Conservation (phyloP, 92 coral and sea anemone species). For the Epizoanthus illoricatus region DNA sequence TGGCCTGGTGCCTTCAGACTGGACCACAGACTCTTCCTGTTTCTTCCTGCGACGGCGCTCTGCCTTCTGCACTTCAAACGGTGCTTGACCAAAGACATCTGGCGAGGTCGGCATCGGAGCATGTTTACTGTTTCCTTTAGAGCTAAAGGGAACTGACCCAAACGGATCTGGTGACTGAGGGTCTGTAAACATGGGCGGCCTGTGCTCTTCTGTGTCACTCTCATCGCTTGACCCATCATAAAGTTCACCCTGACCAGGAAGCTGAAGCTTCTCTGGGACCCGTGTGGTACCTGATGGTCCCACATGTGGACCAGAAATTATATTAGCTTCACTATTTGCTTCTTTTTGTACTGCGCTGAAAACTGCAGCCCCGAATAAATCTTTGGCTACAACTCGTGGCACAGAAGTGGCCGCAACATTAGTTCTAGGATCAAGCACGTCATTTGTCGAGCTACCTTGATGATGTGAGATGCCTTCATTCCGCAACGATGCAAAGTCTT, state of each 20-base stretch:
- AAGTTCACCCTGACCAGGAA: not conserved
- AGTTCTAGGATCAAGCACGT: slow-evolving; percentile 22
- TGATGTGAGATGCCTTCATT: slow-evolving; percentile 22
- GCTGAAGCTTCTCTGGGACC: not conserved
- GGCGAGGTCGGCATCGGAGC: slow-evolving; percentile 49
- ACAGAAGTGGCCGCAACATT: not conserved
- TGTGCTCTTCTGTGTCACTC: slow-evolving; percentile 41
- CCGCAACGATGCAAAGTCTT: slow-evolving; percentile 81
- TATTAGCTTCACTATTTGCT: not conserved
- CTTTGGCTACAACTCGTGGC: slow-evolving; percentile 38
- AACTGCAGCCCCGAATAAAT: slow-evolving; percentile 69
- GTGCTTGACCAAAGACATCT: slow-evolving; percentile 75
- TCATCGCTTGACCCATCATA: slow-evolving; percentile 38
- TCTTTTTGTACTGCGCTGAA: slow-evolving; percentile 51
- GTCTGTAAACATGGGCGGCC: slow-evolving; percentile 2
- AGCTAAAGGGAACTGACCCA: slow-evolving; percentile 71
- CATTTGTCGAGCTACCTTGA: slow-evolving; percentile 5
- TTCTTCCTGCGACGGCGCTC: not conserved
- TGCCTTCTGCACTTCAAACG: slow-evolving; percentile 52
- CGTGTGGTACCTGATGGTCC: not conserved
- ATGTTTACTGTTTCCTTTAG: slow-evolving; percentile 35
- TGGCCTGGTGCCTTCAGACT: not conserved
- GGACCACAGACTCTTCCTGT: not conserved
- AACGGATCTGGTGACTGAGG: slow-evolving; percentile 75
- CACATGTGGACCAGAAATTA: slow-evolving; percentile 8